Conservation (phyloP, 2,888 invertebrate genomes). For the Balanococcus diminutus region DNA sequence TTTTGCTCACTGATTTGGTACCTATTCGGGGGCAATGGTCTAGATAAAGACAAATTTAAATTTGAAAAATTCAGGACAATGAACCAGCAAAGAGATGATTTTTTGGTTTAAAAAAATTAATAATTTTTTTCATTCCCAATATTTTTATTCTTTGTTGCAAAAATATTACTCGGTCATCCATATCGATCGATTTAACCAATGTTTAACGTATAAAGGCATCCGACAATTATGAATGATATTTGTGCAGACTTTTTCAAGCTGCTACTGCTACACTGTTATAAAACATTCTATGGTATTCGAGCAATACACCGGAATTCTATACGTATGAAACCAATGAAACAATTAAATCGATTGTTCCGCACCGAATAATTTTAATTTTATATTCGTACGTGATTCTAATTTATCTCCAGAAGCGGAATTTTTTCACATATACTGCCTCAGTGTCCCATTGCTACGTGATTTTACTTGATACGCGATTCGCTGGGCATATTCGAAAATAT, state of each 20-base stretch:
- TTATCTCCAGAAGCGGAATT: background rate
- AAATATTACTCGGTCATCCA: slow-evolving; percentile 3
- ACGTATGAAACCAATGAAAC: slow-evolving; percentile 38
- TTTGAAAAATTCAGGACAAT: too few species aligned
- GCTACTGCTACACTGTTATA: background rate
- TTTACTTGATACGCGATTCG: too few species aligned
- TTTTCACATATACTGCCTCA: background rate
- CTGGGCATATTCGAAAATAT: too few species aligned
- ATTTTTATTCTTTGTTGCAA: too few species aligned
- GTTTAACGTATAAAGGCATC: background rate
- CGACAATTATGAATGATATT: slow-evolving; percentile 13
- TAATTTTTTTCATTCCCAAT: background rate
- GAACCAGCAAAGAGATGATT: too few species aligned
- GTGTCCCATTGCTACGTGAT: slow-evolving; percentile 13
- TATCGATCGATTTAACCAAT: background rate
- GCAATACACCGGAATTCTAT: too few species aligned
- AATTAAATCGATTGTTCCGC: slow-evolving; percentile 49
- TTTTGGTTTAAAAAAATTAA: background rate
- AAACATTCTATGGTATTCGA: background rate
- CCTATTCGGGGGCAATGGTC: too few species aligned
- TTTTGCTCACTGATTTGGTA: too few species aligned
- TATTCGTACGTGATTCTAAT: slow-evolving; percentile 45
- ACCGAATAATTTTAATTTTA: slow-evolving; percentile 37
- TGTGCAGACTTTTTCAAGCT: background rate
- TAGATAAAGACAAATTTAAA: too few species aligned